Evolutionary conservation across 2,888 invertebrate species (phyloP).

Genomic region (Homarus gammarus): DNA sequence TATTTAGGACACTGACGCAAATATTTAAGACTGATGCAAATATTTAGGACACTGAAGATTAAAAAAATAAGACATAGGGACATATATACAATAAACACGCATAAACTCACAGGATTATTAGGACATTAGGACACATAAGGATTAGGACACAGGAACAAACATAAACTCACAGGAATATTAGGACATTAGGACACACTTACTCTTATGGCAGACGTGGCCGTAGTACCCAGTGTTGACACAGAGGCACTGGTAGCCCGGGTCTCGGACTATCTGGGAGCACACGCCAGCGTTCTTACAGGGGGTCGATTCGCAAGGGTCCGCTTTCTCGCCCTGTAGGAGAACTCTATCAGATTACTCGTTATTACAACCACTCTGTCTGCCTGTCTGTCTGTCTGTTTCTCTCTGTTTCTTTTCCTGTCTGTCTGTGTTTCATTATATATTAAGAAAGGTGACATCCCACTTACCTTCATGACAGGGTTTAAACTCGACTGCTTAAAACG

Average conservation of each 20-base stretch:
- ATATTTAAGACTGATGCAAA: no score
- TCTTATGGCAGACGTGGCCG: conserved; percentile 52
- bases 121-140: no score
- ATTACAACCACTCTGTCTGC: neutral
- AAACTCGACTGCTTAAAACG: no score
- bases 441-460: neutral
- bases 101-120: no score
- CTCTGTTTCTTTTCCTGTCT: neutral
- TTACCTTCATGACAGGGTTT: no score
- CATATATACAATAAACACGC: no score
- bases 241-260: conserved; percentile 69
- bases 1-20: no score
- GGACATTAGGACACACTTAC: conserved; percentile 24
- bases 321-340: conserved; percentile 27
- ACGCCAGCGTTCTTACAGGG: conserved; percentile 45
- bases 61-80: no score
- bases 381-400: neutral
- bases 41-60: no score
- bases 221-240: conserved; percentile 63
- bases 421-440: neutral
- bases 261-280: conserved; percentile 42
- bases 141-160: no score
- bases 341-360: no score
- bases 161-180: no score
- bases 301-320: conserved; percentile 25